Evolutionary conservation across 2,113 vertebrate genomes (phyloP).

Genomic region (Sinosuthora webbiana): DNA sequence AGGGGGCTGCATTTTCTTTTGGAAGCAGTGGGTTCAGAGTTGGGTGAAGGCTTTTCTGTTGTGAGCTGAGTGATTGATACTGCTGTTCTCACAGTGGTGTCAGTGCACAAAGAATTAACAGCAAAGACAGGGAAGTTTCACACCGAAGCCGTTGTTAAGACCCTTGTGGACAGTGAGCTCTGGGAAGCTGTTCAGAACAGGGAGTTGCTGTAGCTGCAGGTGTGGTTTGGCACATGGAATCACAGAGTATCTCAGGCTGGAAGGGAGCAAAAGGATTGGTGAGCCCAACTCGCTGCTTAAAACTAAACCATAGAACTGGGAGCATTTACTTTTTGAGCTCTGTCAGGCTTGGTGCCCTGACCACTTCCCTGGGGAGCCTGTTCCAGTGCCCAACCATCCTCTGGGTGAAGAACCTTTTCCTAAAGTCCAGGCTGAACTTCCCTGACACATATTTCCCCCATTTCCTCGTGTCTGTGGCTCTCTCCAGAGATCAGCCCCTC

Average conservation of each 20-base stretch:
- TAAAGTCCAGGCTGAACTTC: neutral
- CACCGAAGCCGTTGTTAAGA: neutral
- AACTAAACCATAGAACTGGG: neutral
- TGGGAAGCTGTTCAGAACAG: neutral
- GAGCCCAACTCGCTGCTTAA: neutral
- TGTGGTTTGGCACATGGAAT: fast-evolving
- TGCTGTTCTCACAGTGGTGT: neutral
- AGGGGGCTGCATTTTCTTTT: neutral
- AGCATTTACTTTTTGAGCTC: neutral
- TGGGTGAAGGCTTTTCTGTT: neutral
- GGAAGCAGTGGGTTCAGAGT: neutral
- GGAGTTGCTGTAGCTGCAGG: neutral
- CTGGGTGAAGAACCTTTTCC: neutral
- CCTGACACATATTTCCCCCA: too few relatives aligned
- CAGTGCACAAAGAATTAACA: neutral
- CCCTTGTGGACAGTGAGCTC: neutral
- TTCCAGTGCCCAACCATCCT: neutral
- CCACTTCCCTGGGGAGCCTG: neutral
- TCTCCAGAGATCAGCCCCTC: neutral
- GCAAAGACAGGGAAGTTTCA: neutral
- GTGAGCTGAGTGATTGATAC: neutral
- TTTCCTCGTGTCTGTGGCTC: neutral
- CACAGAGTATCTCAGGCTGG: neutral
- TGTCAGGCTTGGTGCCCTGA: neutral
- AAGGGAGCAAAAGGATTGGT: neutral